A percentile compares a stretch with the other conserved stretches of the same genome.
phyloP scores from a whole-genome alignment of 2,888 invertebrate species.

The Euspilapteryx auroguttella region DNA sequence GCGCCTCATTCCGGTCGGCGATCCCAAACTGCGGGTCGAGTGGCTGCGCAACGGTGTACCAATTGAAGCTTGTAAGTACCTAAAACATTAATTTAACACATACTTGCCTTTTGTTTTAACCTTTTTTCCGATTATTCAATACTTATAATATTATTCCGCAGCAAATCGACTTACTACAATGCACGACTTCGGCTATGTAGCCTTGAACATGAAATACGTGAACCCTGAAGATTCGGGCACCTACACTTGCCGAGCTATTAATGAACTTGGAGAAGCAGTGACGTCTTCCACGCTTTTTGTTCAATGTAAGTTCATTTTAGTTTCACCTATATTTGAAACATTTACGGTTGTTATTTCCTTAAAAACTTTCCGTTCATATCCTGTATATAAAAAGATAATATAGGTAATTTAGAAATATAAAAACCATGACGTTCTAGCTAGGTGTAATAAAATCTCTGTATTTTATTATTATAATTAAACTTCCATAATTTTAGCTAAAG shows the following conservation, averaged over 20 bases:
- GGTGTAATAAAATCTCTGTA: too few relatives aligned
- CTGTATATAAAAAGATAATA: too few relatives aligned
- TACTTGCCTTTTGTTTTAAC: too few relatives aligned
- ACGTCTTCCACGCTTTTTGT: slow-evolving; percentile 91
- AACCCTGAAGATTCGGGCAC: slow-evolving; percentile 96
- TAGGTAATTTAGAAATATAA: too few relatives aligned
- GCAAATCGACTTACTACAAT: slow-evolving; percentile 91
- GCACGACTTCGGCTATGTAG: slow-evolving; percentile 98
- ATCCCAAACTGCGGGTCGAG: slow-evolving; percentile 88
- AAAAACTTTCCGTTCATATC: too few relatives aligned
- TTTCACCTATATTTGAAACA: background rate
- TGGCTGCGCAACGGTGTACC: slow-evolving; percentile 92
- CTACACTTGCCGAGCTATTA: slow-evolving; percentile 91
- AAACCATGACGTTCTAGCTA: too few relatives aligned
- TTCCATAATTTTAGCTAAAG: slow-evolving; percentile 66
- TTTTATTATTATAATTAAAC: background rate
- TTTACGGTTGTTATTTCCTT: slow-evolving; percentile 1
- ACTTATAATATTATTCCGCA: too few relatives aligned
- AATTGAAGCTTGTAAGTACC: slow-evolving; percentile 78
- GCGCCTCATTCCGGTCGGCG: slow-evolving; percentile 91
- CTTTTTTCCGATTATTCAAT: too few relatives aligned
- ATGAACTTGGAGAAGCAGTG: slow-evolving; percentile 92
- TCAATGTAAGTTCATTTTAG: slow-evolving; percentile 65
- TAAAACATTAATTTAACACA: too few relatives aligned
- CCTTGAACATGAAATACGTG: slow-evolving; percentile 90